Evolutionary conservation across 2,113 vertebrate species (phyloP).

Genomic region (Ciconia stormi): DNA sequence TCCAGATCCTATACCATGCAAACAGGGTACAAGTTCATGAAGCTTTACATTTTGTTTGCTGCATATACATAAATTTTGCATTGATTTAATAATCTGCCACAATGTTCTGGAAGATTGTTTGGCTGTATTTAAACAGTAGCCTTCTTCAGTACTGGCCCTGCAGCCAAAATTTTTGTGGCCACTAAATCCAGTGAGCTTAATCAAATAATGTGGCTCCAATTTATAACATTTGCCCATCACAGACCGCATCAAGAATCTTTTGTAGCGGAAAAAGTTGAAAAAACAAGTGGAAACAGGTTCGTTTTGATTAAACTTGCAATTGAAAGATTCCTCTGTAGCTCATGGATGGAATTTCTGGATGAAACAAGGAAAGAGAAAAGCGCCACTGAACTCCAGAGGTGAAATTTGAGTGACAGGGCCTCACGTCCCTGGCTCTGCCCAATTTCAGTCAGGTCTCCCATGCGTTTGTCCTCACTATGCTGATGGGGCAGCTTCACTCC

Average conservation of each 20-base stretch:
- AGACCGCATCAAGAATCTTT: not conserved
- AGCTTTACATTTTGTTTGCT: not conserved
- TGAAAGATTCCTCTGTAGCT: not conserved
- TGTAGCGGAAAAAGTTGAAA: not conserved
- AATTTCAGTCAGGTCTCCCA: not conserved
- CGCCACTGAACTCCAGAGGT: not conserved
- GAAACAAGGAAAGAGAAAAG: not conserved
- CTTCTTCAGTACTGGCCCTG: not conserved
- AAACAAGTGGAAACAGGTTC: not conserved
- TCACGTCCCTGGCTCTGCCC: not conserved
- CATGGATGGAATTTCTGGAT: not conserved
- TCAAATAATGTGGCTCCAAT: not conserved
- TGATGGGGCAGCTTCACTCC: not conserved
- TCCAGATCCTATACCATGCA: not conserved
- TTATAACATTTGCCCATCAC: not conserved
- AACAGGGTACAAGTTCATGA: not conserved
- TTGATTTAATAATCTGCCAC: not conserved
- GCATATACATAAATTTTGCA: not conserved
- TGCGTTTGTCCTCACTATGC: rapidly evolving
- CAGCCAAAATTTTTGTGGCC: not conserved
- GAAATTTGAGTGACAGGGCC: not conserved
- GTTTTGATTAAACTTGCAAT: not conserved
- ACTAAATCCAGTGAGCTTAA: not conserved
- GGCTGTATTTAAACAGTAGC: not conserved
- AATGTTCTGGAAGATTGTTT: not conserved